Evolutionary conservation across 2,888 invertebrate genomes (phyloP), one percentile per base, ranked within the genome.

Genomic region (Apodemia hepburni): DNA sequence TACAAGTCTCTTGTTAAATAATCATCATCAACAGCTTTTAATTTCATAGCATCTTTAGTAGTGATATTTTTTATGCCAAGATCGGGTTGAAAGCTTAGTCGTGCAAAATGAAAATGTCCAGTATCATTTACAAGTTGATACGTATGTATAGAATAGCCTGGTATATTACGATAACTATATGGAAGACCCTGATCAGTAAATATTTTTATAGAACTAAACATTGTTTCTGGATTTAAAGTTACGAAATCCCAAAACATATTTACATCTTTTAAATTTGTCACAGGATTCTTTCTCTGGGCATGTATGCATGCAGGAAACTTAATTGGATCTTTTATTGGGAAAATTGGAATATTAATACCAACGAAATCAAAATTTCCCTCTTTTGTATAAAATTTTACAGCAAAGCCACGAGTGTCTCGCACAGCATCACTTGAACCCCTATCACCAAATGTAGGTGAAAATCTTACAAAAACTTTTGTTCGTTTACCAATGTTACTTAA

Each of bases 61-160:
- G 91, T 82, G 60, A 98, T 76, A 79, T 95, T 95, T 78, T 95
- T 95, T 70, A 98, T 95, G 12, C 96, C 96, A 82, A 97, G 97
- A 79, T 97, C 94, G 9, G 97, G 96, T 93, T 96, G 96, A 76
- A 94, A 95, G 80, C 97, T 97, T 87, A 98, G 98, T 90, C 97
- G 97, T 70, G 96, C 96, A 79, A 95, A 98, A 69, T 95, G 89
- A 7, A 92, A 82, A 63, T 95, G 93, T 0, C 94, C 93, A 3
- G 93, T 82, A n/a, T 87, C 92, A 81, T 98, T 98, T 35, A 97
- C 93, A 67, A 98, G 79, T 80, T 97, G 97, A 82, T 96, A 98
- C 0, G 97, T 96, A 80, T 98, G 98, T 0, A 96, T 96, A 4
- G 97, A 96, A 73, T 96, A 98, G 49, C 96, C 97, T 75, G 98